phyloP scores from a whole-genome alignment of 2,888 invertebrate genomes.

The Pogonocherus hispidulus region DNA sequence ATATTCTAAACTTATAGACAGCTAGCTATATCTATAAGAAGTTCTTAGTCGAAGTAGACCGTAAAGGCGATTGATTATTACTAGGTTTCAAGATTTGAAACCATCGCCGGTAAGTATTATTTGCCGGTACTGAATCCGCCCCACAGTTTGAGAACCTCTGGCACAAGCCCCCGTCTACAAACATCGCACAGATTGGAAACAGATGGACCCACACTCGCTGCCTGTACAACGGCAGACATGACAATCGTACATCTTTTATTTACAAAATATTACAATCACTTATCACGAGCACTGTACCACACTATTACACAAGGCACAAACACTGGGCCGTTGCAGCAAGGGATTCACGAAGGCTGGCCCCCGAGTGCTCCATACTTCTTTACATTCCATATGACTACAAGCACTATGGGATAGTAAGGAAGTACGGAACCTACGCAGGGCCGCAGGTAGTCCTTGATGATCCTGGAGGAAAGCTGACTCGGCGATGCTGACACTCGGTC shows the following conservation, averaged over 20 bases:
- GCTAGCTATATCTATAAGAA: too few relatives aligned
- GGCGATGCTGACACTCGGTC: constrained; percentile 44
- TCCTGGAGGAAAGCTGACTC: constrained; percentile 25
- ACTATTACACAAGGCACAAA: constrained; percentile 36
- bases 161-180: not conserved
- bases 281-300: not conserved
- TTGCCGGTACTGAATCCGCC: too few relatives aligned
- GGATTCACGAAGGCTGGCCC: constrained; percentile 43
- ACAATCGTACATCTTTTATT: not conserved
- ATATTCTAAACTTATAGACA: too few relatives aligned
- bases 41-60: too few relatives aligned
- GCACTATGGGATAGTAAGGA: constrained; percentile 95
- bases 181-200: constrained; percentile 1
- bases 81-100: too few relatives aligned
- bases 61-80: too few relatives aligned
- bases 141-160: constrained; percentile 11
- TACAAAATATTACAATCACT: not conserved
- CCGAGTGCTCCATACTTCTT: constrained; percentile 92
- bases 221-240: not conserved
- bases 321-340: constrained; percentile 20
- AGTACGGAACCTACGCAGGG: constrained; percentile 84
- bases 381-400: constrained; percentile 93
- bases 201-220: constrained; percentile 6
- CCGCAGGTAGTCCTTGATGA: constrained; percentile 39
- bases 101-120: too few relatives aligned